A percentile compares a stretch with the other conserved stretches of the same genome.
These are phyloP conservation scores for Botia almorhae DNA, from an alignment of 2,797 vertebrate genomes.

Conservation along the genomic window DNA sequence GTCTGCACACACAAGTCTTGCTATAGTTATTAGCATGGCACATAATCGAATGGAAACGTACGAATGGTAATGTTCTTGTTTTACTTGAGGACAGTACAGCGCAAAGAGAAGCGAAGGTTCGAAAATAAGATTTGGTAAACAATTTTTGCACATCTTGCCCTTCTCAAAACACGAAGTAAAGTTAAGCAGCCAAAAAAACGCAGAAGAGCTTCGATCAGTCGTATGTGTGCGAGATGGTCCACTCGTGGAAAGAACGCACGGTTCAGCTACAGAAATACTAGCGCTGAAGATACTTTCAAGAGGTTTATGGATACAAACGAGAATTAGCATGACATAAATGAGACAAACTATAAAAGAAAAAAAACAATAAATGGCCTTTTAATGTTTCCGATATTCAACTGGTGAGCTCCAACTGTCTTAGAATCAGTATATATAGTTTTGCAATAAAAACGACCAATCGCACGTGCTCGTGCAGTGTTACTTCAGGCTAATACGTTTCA, in stretches of 20 bases:
- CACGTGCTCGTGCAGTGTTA: neutral
- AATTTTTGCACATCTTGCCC: conserved; percentile 24
- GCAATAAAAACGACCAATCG: neutral
- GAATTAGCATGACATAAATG: conserved; percentile 6
- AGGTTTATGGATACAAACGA: conserved; percentile 6
- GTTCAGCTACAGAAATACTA: conserved; percentile 35
- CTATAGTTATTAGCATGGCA: conserved; percentile 48
- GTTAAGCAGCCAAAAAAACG: conserved; percentile 22
- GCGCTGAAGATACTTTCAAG: conserved; percentile 20
- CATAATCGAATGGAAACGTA: conserved; percentile 33
- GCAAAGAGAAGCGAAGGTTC: neutral
- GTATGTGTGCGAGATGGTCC: conserved; percentile 26
- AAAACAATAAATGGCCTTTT: conserved; percentile 6
- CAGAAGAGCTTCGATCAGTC: conserved; percentile 26
- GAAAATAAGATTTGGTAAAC: conserved; percentile 48
- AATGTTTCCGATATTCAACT: conserved; percentile 12
- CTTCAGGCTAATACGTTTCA: neutral
- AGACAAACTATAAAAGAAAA: neutral
- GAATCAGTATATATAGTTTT: neutral
- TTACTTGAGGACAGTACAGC: conserved; percentile 20
- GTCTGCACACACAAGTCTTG: conserved; percentile 16
- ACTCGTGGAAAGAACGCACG: conserved; percentile 30
- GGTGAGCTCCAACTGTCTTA: conserved; percentile 2
- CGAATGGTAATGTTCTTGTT: neutral
- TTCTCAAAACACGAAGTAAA: conserved; percentile 18